Percentiles rank a stretch among this genome's conserved stretches.
phyloP scores from a whole-genome alignment of 2,113 vertebrate species.

The Ardeotis arabs region DNA sequence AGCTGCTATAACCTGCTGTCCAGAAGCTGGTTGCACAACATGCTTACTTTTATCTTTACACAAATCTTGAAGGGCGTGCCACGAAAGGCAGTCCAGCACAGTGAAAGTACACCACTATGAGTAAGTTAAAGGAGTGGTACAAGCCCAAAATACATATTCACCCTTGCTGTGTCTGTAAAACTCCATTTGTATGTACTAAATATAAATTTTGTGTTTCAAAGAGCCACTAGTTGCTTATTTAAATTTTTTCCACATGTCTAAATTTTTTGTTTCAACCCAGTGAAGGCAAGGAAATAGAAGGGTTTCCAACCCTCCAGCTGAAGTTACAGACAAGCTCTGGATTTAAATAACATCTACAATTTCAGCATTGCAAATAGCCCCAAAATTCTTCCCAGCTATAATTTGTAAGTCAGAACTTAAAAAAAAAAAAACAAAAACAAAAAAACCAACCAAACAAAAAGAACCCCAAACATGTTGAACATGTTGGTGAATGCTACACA shows the following conservation, averaged over 20 bases:
- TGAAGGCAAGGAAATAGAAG: slow-evolving; percentile 36
- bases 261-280: slow-evolving; percentile 21
- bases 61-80: neutral
- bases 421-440: neutral
- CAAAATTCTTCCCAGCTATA: neutral
- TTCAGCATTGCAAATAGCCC: slow-evolving; percentile 1
- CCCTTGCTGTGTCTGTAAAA: neutral
- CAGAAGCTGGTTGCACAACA: neutral
- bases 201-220: neutral
- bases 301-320: slow-evolving; percentile 54
- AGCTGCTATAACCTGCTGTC: neutral
- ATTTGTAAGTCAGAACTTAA: neutral
- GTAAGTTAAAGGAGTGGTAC: neutral
- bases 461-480: neutral
- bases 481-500: neutral
- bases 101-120: neutral
- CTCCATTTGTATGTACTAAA: slow-evolving; percentile 41
- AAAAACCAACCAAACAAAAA: too few relatives aligned
- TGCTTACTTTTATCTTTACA: neutral
- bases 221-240: slow-evolving; percentile 22
- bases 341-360: slow-evolving; percentile 57
- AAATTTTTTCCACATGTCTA: slow-evolving; percentile 57
- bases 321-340: slow-evolving; percentile 36
- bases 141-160: slow-evolving; percentile 7
- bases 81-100: neutral